Conservation (phyloP, 2,113 vertebrate genomes). For the Hepsetus odoe region DNA sequence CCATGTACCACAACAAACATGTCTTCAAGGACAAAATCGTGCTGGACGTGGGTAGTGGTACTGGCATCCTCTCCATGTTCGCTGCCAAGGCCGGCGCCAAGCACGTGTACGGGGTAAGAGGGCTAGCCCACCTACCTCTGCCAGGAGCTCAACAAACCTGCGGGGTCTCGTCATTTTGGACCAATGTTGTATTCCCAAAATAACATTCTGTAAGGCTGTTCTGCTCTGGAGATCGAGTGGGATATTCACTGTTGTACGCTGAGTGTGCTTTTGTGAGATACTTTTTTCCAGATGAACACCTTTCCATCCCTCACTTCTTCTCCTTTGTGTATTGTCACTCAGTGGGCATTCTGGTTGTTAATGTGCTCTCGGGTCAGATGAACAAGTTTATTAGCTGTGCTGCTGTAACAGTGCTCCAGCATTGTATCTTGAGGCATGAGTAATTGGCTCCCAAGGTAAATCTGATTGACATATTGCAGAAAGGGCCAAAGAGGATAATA, state of each 20-base stretch:
- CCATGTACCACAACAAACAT: slow-evolving; percentile 99
- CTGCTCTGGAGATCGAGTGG: neutral
- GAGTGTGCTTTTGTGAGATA: neutral
- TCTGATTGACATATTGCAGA: slow-evolving; percentile 45
- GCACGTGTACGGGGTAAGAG: slow-evolving; percentile 95
- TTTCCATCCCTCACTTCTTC: neutral
- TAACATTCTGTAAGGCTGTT: slow-evolving; percentile 30
- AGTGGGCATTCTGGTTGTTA: slow-evolving; percentile 14
- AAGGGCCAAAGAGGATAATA: slow-evolving; percentile 25
- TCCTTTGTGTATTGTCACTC: neutral
- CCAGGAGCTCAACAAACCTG: slow-evolving; percentile 13
- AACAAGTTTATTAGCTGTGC: slow-evolving; percentile 14
- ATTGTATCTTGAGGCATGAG: slow-evolving; percentile 34
- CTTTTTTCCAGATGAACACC: neutral
- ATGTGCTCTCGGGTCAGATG: neutral
- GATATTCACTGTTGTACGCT: neutral
- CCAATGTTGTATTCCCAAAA: slow-evolving; percentile 19
- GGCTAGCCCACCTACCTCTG: slow-evolving; percentile 36
- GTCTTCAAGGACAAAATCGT: slow-evolving; percentile 97
- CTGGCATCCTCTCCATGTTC: slow-evolving; percentile 97
- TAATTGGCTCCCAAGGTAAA: slow-evolving; percentile 59
- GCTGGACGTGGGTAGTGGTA: slow-evolving; percentile 97
- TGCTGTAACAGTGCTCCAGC: slow-evolving; percentile 37
- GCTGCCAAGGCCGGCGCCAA: slow-evolving; percentile 96
- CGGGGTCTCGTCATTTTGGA: slow-evolving; percentile 5